Base-by-base conservation (phyloP, 2,888 invertebrate genomes). In the Cephus nigrinus region DNA sequence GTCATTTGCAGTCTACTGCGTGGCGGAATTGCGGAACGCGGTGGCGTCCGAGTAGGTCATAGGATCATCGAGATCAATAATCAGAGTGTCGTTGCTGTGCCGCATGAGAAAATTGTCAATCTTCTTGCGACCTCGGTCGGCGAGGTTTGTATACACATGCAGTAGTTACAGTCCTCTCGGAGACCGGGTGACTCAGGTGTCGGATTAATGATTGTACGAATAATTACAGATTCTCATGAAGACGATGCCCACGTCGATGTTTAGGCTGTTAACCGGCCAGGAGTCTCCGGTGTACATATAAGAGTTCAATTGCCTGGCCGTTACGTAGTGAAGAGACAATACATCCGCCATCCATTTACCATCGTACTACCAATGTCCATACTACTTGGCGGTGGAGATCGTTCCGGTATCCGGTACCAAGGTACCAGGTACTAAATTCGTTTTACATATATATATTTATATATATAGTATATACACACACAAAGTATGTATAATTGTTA, bases 231-330 rank as follows among this genome's bases (percentile, higher is more conserved):
- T 99, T 88, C 94, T 99, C 88, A 99, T 99, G 99, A 99, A 99
- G 93, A 99, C 99, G 80, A 99, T 99, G 99, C 99, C 99, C 88
- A 99, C 99, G 85, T 99, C 99, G 84, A 99, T 99, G 98, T 99
- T 99, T 94, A 95, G 99, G 89, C 94, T 99, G 91, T 94, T 99
- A 90, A 99, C 99, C 86, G 99, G 99, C 81, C 99, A 99, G 93
- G 99, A 99, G 93, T 98, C 98, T 92, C 99, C 99, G 86, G 97
- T 99, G 93, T 99, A 98, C 93, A 99, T 99, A 93, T 99, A 96
- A 94, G 86, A 82, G 77, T 82, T 87, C 86, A 85, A 84, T 87
- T 87, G 83, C 86, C 87, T 86, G 88, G 86, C 85, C 84, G 82
- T 84, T 87, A 85, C 85, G 86, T 90, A 90, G 89, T 90, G 90